phyloP scores from a whole-genome alignment of 2,113 vertebrate genomes.

The Sceloporus undulatus region DNA sequence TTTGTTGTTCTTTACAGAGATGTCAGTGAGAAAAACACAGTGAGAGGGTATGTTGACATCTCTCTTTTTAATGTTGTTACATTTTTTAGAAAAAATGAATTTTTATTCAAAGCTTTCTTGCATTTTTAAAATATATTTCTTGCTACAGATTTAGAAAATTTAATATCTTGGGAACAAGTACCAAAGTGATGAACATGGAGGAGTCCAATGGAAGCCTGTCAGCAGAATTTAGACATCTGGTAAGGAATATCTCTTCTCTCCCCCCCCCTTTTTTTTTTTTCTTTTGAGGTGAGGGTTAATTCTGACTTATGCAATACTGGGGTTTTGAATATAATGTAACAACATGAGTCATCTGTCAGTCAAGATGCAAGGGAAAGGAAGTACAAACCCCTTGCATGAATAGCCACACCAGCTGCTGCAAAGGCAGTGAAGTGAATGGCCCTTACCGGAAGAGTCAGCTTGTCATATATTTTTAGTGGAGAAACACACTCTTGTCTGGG shows the following conservation, averaged over 20 bases:
- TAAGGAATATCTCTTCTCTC: slow-evolving; percentile 61
- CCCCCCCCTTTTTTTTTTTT: background rate
- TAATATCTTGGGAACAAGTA: slow-evolving; percentile 95
- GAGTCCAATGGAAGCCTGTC: slow-evolving; percentile 97
- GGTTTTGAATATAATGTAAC: too few species aligned
- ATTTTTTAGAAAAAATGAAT: background rate
- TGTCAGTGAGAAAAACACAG: slow-evolving; percentile 87
- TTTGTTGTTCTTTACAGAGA: slow-evolving; percentile 79
- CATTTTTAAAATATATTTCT: background rate
- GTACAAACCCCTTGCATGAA: too few species aligned
- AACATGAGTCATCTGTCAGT: background rate
- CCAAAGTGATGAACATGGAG: slow-evolving; percentile 99
- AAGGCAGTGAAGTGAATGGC: too few species aligned
- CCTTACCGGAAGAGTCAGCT: too few species aligned
- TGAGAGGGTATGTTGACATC: slow-evolving; percentile 87
- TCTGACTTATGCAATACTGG: background rate
- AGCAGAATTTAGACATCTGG: slow-evolving; percentile 97
- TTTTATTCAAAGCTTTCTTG: background rate
- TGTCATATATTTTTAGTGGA: too few species aligned
- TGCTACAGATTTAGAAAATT: slow-evolving; percentile 91
- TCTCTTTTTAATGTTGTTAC: background rate
- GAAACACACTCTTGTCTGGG: too few species aligned
- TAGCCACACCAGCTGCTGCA: too few species aligned
- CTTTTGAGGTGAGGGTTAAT: background rate
- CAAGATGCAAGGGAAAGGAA: background rate